Evolutionary conservation across 1,140 invertebrate genomes (phyloP).

Genomic region (Heliothis subflexa): DNA sequence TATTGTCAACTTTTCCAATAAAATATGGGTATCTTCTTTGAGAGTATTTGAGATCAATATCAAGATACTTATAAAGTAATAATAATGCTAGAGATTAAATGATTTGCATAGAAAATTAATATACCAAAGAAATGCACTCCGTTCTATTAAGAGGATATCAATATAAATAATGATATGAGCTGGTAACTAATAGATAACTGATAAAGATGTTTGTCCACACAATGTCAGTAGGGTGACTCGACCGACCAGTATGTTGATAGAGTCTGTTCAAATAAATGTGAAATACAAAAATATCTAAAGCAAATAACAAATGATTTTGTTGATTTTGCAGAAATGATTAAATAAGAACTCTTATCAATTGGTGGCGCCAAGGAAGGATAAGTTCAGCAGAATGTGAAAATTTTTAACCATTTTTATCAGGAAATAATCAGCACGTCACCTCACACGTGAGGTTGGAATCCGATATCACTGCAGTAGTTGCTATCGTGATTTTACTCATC

Average conservation of each 20-base stretch:
- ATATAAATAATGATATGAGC: slow-evolving; percentile 6
- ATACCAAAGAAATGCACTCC: background rate
- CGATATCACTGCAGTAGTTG: slow-evolving; percentile 2
- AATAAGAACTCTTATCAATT: background rate
- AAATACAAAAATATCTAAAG: slow-evolving; percentile 16
- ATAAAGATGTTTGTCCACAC: slow-evolving; percentile 42
- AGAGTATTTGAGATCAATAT: too few relatives aligned
- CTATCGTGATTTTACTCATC: background rate
- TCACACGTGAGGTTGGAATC: background rate
- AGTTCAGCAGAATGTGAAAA: background rate
- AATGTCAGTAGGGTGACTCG: slow-evolving; percentile 41
- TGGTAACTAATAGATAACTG: slow-evolving; percentile 34
- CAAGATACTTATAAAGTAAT: too few relatives aligned
- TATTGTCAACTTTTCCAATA: slow-evolving; percentile 32
- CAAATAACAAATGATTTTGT: background rate
- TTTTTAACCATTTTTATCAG: background rate
- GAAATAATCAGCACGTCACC: background rate
- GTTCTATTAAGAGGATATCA: background rate
- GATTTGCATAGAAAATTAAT: background rate
- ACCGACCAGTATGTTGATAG: slow-evolving; percentile 12
- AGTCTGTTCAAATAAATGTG: slow-evolving; percentile 10
- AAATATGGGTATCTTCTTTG: background rate
- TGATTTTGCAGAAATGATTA: background rate
- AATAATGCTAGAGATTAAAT: background rate
- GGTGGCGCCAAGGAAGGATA: background rate